phyloP scores from a whole-genome alignment of 2,113 vertebrate genomes.

The Muntiacus muntjak region DNA sequence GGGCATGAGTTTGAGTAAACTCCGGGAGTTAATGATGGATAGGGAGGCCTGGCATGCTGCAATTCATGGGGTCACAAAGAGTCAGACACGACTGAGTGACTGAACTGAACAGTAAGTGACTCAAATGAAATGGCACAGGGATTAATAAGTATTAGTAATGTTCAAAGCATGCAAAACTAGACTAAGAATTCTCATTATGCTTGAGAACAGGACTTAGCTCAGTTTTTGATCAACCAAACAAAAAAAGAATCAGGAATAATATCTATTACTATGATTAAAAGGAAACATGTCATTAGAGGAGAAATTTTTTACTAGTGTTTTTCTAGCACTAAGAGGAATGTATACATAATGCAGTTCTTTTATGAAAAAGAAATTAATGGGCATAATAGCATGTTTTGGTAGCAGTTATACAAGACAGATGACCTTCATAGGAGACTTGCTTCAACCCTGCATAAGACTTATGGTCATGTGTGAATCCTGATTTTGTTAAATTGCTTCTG shows the following conservation, averaged over 20 bases:
- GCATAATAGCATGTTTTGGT: neutral
- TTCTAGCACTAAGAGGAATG: neutral
- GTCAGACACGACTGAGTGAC: too few species aligned
- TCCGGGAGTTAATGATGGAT: too few species aligned
- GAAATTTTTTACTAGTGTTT: neutral
- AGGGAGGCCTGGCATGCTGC: too few species aligned
- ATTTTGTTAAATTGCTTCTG: neutral
- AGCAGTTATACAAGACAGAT: neutral
- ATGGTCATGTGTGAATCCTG: neutral
- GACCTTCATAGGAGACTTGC: neutral
- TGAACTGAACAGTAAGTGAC: neutral
- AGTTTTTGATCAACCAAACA: neutral
- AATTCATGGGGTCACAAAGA: too few species aligned
- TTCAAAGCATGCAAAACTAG: neutral
- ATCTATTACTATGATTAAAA: neutral
- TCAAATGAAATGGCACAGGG: neutral
- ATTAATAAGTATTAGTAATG: slow-evolving; percentile 18
- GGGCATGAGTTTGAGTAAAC: too few species aligned
- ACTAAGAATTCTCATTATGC: slow-evolving; percentile 7
- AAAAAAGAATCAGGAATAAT: neutral
- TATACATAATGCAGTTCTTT: neutral
- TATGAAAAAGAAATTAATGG: slow-evolving; percentile 13
- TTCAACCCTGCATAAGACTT: neutral
- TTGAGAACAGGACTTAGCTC: neutral
- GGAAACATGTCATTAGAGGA: neutral